phyloP scores from a whole-genome alignment of 2,888 invertebrate species.

The Xestia c-nigrum region DNA sequence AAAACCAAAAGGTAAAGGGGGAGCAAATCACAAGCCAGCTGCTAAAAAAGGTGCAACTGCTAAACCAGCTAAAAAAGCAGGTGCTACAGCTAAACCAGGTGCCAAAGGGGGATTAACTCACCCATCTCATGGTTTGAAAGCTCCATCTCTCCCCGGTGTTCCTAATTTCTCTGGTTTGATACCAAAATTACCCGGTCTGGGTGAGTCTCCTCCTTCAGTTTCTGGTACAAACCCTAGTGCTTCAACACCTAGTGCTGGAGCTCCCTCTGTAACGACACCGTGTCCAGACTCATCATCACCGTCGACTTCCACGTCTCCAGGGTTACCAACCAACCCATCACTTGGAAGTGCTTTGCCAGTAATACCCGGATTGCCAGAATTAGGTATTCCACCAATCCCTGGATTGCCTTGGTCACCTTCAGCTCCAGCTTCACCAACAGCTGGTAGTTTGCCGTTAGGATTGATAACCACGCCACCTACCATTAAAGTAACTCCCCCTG shows the following conservation, averaged over 20 bases:
- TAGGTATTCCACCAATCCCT: not conserved
- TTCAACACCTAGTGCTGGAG: not conserved
- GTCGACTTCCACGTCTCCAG: not conserved
- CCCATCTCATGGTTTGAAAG: not conserved
- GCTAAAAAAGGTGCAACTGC: not conserved
- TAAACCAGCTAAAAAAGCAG: not conserved
- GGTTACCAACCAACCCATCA: not conserved
- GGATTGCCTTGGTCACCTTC: not conserved
- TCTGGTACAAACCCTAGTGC: not conserved
- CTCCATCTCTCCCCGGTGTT: not conserved
- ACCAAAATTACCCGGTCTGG: constrained; percentile 3
- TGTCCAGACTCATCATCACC: not conserved
- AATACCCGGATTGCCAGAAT: not conserved
- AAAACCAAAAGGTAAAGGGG: not conserved
- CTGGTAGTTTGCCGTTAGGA: not conserved
- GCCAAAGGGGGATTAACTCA: not conserved
- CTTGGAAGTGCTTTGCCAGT: not conserved
- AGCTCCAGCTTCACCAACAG: not conserved
- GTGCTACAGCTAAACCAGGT: not conserved
- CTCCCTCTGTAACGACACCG: not conserved
- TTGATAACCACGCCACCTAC: not conserved
- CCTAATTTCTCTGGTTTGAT: not conserved
- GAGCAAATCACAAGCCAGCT: not conserved
- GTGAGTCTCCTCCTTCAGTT: not conserved
- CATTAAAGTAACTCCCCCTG: not conserved